Evolutionary conservation across 2,113 vertebrate genomes (phyloP), one percentile per base, ranked within the genome.

Genomic region (Siniperca chuatsi): DNA sequence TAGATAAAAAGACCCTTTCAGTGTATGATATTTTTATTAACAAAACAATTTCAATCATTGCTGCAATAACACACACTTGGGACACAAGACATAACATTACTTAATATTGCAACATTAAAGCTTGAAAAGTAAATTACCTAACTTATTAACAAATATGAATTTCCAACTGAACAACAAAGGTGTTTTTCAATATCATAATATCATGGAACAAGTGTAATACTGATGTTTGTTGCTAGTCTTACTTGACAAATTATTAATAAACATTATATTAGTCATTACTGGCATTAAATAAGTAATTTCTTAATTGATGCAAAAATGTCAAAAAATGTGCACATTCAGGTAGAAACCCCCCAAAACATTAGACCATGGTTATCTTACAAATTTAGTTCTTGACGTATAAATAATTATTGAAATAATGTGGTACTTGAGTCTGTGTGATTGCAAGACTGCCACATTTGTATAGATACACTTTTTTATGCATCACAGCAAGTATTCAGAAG

Each of bases 401-500:
- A 57, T 57, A 25, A 9, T 33, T 13, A 52, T 29, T 61, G 8
- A 18, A 50, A 64, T 16, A 18, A 50, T 23, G 6, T 57, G 21
- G 7, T 25, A 29, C 15, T 40, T 15, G 15, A 58, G 42, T 71
- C 15, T n/a, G 4, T 58, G n/a, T 23, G 13, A 23, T 61, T 55
- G 20, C 16, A 62, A 62, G 16, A 20, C 25, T 25, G 8, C 35
- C 69, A 82, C 12, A 6, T 2, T 40, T 44, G 2, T 11, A 37
- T 23, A 29, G 16, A 44, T 35, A 44, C 2, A 46, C 8, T 29
- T 33, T 6, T n/a, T 78, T 58, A 57, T 50, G 29, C 50, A 76
- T 42, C 25, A 29, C 54, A 61, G 35, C 6, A 72, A 48, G 18
- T 57, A 79, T 79, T 37, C 44, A 71, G 42, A 86, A n/a, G 20